Percentiles rank a stretch among this genome's conserved stretches.
These are phyloP conservation scores for Pionites leucogaster DNA, from an alignment of 2,113 vertebrate genomes.

Conservation along the genomic window DNA sequence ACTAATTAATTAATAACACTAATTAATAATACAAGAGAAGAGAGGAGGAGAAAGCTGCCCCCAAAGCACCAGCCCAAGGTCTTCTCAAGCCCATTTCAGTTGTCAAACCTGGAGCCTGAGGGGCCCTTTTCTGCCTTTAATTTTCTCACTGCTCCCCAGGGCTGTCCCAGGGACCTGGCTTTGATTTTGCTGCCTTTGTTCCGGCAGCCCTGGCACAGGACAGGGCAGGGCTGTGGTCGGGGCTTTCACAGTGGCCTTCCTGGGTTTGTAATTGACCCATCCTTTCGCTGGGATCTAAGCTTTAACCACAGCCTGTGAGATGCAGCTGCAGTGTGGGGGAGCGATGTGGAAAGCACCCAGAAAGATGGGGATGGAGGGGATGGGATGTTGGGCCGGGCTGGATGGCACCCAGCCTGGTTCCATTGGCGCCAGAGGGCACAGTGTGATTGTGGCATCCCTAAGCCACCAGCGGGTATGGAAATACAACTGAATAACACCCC, in stretches of 20 bases:
- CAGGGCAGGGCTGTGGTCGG: not conserved
- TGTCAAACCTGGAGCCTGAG: not conserved
- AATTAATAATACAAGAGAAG: conserved; percentile 68
- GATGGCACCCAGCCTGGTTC: not conserved
- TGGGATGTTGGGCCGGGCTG: not conserved
- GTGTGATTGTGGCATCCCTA: fast-evolving
- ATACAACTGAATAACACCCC: not conserved
- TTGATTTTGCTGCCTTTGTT: conserved; percentile 51
- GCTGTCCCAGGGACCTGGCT: conserved; percentile 11
- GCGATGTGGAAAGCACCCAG: not conserved
- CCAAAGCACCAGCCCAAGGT: conserved; percentile 24
- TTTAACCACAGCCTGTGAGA: conserved; percentile 6
- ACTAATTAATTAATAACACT: conserved; percentile 63
- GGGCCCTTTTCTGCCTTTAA: conserved; percentile 7
- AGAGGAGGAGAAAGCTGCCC: not conserved
- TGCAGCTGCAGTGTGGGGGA: not conserved
- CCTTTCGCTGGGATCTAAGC: conserved; percentile 41
- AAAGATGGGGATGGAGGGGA: not conserved
- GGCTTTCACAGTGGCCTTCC: not conserved
- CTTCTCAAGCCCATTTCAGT: not conserved
- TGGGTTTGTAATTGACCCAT: conserved; percentile 46
- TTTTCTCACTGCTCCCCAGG: not conserved
- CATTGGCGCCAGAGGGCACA: fast-evolving
- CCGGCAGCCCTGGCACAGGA: not conserved
- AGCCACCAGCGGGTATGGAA: not conserved